Evolutionary conservation across 2,888 invertebrate species (phyloP).

Genomic region (Drosophila borborema): DNA sequence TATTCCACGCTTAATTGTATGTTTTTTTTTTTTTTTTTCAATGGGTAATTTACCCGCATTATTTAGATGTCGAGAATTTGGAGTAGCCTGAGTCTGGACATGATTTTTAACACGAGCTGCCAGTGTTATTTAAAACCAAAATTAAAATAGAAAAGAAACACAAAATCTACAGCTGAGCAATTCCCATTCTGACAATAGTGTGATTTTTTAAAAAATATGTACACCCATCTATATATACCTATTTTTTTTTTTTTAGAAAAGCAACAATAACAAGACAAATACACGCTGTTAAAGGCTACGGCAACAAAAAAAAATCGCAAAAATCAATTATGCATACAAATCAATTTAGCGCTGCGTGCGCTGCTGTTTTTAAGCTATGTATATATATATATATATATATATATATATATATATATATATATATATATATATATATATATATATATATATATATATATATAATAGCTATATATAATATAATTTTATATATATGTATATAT

Average conservation of each 20-base stretch:
- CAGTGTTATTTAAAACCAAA: conserved; percentile 6
- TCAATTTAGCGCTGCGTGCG: conserved; percentile 59
- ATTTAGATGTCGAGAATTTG: conserved; percentile 21
- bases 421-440: neutral
- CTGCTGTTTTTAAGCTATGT: conserved; percentile 31
- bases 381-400: neutral
- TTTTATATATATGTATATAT: neutral
- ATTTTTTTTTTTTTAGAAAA: conserved; percentile 8
- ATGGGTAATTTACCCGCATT: conserved; percentile 26
- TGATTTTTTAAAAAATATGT: neutral
- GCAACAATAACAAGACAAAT: conserved; percentile 24
- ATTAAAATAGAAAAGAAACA: conserved; percentile 6
- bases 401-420: neutral
- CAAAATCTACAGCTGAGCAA: conserved; percentile 14
- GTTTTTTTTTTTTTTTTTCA: neutral
- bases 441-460: neutral
- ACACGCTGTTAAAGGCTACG: conserved; percentile 60
- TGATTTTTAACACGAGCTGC: conserved; percentile 5
- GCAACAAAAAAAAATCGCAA: conserved; percentile 41
- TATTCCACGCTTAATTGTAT: neutral
- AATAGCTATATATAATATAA: neutral
- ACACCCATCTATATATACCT: neutral
- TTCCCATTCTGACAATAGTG: conserved; percentile 49
- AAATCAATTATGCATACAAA: conserved; percentile 79
- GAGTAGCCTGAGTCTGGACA: conserved; percentile 2